Percentiles rank a stretch among this genome's conserved stretches.
phyloP scores from a whole-genome alignment of 1,140 invertebrate species.

The Rhopalosiphum padi region DNA sequence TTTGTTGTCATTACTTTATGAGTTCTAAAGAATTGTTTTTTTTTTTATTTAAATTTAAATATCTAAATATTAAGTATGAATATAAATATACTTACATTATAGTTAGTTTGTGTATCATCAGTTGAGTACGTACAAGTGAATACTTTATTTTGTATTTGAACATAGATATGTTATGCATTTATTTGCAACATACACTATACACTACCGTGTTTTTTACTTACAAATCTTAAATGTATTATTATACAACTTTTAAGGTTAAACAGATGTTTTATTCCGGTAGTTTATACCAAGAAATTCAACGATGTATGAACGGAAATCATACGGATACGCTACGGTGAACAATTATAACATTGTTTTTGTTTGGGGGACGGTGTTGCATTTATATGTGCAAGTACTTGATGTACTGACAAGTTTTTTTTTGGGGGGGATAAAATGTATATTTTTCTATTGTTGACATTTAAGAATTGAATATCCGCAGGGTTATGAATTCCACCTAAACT shows the following conservation, averaged over 20 bases:
- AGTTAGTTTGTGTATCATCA: not conserved
- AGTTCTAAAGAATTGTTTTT: not conserved
- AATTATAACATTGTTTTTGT: not conserved
- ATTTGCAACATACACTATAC: not conserved
- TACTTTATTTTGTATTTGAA: not conserved
- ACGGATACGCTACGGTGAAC: constrained; percentile 12
- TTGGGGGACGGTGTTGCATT: not conserved
- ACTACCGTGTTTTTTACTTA: not conserved
- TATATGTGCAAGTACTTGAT: not conserved
- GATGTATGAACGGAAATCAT: constrained; percentile 33
- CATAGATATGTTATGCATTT: not conserved
- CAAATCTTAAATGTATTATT: not conserved
- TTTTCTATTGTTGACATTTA: not conserved
- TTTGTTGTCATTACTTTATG: not conserved
- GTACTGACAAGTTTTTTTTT: not conserved
- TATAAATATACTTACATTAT: not conserved
- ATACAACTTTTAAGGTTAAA: constrained; percentile 1
- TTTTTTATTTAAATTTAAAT: not conserved
- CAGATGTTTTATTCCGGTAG: constrained; percentile 24
- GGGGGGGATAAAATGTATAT: not conserved
- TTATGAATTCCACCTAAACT: not conserved
- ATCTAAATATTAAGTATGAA: not conserved
- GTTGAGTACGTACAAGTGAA: not conserved
- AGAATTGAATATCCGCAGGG: not conserved
- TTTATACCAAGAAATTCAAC: constrained; percentile 12